Evolutionary conservation across 2,888 invertebrate species (phyloP).

Genomic region (Cephalotes varians): DNA sequence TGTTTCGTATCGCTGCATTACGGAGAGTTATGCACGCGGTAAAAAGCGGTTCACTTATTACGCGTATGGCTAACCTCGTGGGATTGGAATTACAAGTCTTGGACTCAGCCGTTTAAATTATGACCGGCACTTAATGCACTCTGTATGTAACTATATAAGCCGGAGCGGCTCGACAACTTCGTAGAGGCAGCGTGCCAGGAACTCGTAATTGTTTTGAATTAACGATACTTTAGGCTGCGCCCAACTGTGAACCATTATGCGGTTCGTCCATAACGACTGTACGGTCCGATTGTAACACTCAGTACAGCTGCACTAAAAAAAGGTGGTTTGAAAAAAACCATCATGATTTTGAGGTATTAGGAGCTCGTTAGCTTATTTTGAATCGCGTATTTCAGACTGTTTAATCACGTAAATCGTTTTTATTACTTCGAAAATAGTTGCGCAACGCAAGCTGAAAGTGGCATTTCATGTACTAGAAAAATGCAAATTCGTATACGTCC

Average conservation of each 20-base stretch:
- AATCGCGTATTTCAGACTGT: not conserved
- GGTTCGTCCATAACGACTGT: slow-evolving; percentile 38
- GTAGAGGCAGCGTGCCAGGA: slow-evolving; percentile 74
- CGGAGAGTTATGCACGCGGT: not conserved
- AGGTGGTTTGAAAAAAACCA: not conserved
- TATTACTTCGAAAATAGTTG: not conserved
- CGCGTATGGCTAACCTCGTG: slow-evolving; percentile 24
- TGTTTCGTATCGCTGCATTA: not conserved
- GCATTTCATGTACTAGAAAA: slow-evolving; percentile 29
- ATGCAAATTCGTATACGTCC: slow-evolving; percentile 30
- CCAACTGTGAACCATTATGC: slow-evolving; percentile 59
- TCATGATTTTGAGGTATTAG: not conserved
- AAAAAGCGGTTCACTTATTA: slow-evolving; percentile 40
- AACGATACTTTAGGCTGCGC: slow-evolving; percentile 75
- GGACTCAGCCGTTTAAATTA: slow-evolving; percentile 66
- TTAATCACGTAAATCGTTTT: not conserved
- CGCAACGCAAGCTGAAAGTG: not conserved
- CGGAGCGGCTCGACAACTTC: slow-evolving; percentile 68
- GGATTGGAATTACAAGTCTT: slow-evolving; percentile 60
- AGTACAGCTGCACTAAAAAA: not conserved
- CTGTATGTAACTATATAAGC: slow-evolving; percentile 68
- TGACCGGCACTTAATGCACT: slow-evolving; percentile 68
- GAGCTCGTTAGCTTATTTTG: not conserved
- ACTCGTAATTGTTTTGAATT: slow-evolving; percentile 78
- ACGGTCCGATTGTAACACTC: slow-evolving; percentile 23